phyloP scores from a whole-genome alignment of 2,888 invertebrate species.

The Hyppa rectilinea region DNA sequence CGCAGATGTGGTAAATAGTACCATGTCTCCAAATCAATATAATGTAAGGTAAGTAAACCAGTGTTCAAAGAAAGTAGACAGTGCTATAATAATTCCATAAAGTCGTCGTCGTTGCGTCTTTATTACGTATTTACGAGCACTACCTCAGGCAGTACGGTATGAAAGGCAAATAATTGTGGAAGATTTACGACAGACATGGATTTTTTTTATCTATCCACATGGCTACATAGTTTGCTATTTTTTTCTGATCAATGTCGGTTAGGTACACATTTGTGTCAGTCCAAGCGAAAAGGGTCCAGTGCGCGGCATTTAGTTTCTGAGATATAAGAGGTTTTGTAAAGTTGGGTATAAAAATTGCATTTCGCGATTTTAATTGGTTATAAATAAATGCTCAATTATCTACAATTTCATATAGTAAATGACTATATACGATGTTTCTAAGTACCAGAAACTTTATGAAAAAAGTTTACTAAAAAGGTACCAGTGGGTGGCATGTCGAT shows the following conservation, averaged over 20 bases:
- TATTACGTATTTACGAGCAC: slow-evolving; percentile 53
- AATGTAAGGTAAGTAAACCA: background rate
- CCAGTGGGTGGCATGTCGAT: no score
- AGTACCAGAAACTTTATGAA: no score
- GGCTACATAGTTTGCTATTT: background rate
- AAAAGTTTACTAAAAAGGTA: no score
- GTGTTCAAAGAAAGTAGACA: slow-evolving; percentile 31
- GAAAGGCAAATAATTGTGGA: slow-evolving; percentile 27
- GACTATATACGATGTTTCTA: no score
- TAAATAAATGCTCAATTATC: no score
- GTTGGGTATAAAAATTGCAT: no score
- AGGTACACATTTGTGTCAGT: no score
- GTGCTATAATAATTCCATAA: slow-evolving; percentile 37
- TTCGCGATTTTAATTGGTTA: no score
- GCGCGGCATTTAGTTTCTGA: no score
- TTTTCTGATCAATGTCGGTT: slow-evolving; percentile 22
- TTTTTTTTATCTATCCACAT: slow-evolving; percentile 18
- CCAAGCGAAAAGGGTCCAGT: no score
- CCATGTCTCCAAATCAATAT: slow-evolving; percentile 24
- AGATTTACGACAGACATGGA: slow-evolving; percentile 40
- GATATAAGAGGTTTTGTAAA: no score
- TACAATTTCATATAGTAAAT: no score
- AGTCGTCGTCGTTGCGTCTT: slow-evolving; percentile 35
- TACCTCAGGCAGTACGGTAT: slow-evolving; percentile 20
- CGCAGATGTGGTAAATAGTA: background rate